Base-by-base conservation (phyloP, 2,888 invertebrate genomes). In the Spodoptera exigua region DNA sequence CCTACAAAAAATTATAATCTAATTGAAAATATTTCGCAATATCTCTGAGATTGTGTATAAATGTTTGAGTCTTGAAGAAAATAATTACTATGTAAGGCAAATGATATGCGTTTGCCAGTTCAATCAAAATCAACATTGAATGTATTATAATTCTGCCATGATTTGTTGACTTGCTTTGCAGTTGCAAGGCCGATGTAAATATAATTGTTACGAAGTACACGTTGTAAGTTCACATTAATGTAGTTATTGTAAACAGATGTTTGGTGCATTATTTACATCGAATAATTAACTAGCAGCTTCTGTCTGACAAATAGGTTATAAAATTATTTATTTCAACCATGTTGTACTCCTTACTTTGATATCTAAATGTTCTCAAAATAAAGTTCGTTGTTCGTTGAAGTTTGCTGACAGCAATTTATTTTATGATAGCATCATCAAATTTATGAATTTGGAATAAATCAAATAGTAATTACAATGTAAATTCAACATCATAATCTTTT, bases 211-310 rank as follows among this genome's bases (percentile, higher is more conserved):
- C 17, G 17, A 51, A 48, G 37, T 69, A 17, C 47, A 55, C 39
- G 13, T 41, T 54, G 16, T 61, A 65, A 53, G 65, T 71, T 58
- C 58, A 62, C 58, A 70, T 55, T 32, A 57, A 47, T 51, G 41
- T 68, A 68, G 63, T 41, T 40, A 67, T 47, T 57, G 45, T 52
- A 49, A 56, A 47, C 53, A 36, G 3, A 51, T 46, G 44, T 47
- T 37, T 63, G 72, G 57, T 72, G 68, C 53, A 51, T 49, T 63
- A 63, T 61, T 61, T 46, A 17, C n/a, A 17, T 16, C 2, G 3
- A 10, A 16, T 27, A 14, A 46, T 1, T 5, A 27, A 9, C 27
- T 27, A 27, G 7, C 5, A 5, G 7, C 27, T 27, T 27, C 9
- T 27, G 7, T 27, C 27, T 27, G 1, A 9, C 7, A 9, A 27